phyloP scores from a whole-genome alignment of 1,140 invertebrate species.

The Drosophila suzukii region DNA sequence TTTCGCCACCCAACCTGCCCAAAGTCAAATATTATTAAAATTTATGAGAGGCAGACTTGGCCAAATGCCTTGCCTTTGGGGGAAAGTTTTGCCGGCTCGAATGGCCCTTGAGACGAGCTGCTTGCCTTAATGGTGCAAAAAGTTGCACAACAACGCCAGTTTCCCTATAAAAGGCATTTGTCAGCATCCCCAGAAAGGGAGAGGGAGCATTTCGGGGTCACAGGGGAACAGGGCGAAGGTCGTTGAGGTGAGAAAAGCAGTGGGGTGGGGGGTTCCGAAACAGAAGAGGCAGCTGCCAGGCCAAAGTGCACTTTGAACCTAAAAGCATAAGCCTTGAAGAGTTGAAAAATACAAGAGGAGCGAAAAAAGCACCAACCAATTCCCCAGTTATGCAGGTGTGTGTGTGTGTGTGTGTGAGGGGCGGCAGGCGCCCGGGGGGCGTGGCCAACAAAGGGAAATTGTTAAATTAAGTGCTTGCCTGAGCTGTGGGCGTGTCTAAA shows the following conservation, averaged over 20 bases:
- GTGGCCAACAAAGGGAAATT: constrained; percentile 68
- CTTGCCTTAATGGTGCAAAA: constrained; percentile 70
- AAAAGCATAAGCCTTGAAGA: constrained; percentile 73
- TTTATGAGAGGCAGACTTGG: constrained; percentile 49
- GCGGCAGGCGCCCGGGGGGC: not conserved
- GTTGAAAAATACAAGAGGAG: constrained; percentile 10
- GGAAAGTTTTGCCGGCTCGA: constrained; percentile 37
- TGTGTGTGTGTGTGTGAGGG: constrained; percentile 3
- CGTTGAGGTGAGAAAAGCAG: constrained; percentile 33
- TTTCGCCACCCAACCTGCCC: constrained; percentile 20
- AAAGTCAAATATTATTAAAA: constrained; percentile 74
- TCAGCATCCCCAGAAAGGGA: constrained; percentile 9
- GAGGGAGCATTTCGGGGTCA: not conserved
- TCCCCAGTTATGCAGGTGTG: constrained; percentile 24
- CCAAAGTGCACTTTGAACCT: constrained; percentile 76
- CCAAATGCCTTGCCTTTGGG: constrained; percentile 48
- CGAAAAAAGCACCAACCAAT: constrained; percentile 18
- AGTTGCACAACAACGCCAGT: constrained; percentile 42
- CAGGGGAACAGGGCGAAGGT: constrained; percentile 2
- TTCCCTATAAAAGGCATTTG: constrained; percentile 59
- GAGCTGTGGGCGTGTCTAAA: constrained; percentile 43
- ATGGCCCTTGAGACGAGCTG: constrained; percentile 64
- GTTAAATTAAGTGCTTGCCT: constrained; percentile 72
- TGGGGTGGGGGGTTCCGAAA: not conserved
- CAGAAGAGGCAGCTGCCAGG: constrained; percentile 57